These are phyloP conservation scores for Falcunculus frontatus DNA, from an alignment of 2,113 vertebrate species.

Conservation along the genomic window DNA sequence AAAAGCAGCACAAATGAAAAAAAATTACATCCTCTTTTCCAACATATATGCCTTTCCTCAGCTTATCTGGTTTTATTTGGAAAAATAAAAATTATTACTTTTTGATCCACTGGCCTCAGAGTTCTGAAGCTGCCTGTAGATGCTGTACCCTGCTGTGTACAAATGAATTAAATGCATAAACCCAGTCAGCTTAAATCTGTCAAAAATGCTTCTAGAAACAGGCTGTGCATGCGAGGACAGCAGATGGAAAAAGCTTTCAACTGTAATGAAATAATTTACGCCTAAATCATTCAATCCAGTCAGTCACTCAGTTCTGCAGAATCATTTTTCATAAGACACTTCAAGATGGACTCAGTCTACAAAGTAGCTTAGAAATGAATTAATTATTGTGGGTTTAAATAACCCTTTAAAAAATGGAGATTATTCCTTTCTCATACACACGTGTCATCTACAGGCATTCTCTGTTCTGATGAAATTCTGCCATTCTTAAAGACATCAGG, in stretches of 20 bases:
- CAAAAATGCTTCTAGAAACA: not conserved
- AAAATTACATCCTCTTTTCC: not conserved
- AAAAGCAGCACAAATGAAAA: not conserved
- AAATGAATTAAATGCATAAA: not conserved
- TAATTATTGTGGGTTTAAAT: not conserved
- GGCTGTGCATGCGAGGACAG: not conserved
- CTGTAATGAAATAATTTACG: not conserved
- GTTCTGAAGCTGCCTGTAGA: not conserved
- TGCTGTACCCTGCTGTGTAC: not conserved
- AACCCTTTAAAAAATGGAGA: not conserved
- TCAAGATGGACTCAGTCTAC: not conserved
- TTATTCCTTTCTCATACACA: not conserved
- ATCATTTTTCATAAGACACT: not conserved
- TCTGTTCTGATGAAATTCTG: not conserved
- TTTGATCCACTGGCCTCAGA: not conserved
- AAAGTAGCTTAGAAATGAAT: not conserved
- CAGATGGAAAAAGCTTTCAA: not conserved
- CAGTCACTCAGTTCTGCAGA: not conserved
- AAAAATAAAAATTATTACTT: not conserved
- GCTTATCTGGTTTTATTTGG: not conserved
- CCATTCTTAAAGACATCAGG: not conserved
- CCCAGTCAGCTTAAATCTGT: not conserved
- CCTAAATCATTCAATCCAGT: not conserved
- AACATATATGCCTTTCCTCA: not conserved
- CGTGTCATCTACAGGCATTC: not conserved